Evolutionary conservation across 2,888 invertebrate genomes (phyloP), one percentile per base, ranked within the genome.

Genomic region (Notodonta dromedarius): DNA sequence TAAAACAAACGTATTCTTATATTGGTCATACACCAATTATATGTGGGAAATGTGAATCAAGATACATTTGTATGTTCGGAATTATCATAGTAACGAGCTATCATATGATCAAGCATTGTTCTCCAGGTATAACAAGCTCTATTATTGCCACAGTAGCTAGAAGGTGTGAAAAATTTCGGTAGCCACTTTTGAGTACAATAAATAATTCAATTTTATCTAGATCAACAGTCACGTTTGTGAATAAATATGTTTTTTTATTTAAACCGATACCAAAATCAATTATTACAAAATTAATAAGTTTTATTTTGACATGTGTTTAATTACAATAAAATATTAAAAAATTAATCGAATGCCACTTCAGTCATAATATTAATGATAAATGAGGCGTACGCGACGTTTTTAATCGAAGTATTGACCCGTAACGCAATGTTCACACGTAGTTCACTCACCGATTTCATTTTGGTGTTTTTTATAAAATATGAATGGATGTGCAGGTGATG

Each of bases 361-460:
- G 50, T 9, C 50, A 16, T 16, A 50, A 16, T 50, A 6, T 16
- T 3, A 9, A 50, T 8, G 14, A 50, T 50, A 16, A 50, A 50
- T 52, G 11, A 46, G 14, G 13, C 40, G 35, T 24, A 32, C 32
- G 32, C 52, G 52, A 52, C 4, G 12, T 54, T 57, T 24, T 60
- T 56, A 16, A 58, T 63, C 57, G 46, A 61, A 16, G 52, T 1
- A 12, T 56, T 63, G 60, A 69, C 59, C 59, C 56, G 51, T 39
- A 59, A 53, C 48, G 57, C 7, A 59, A 59, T 65, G 66, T 68
- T 63, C 59, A 68, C 60, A 65, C 61, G 63, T 61, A 61, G 61
- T 65, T 62, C 70, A 92, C 93, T 93, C 81, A 93, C 93, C 93
- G 88, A 87, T 85, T 88, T 91, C 93, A 93, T 93, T 76, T 84